Percentiles rank a stretch among this genome's conserved stretches.
Evolutionary conservation across 2,888 invertebrate species (phyloP).

Genomic region (Catocala fraxini): DNA sequence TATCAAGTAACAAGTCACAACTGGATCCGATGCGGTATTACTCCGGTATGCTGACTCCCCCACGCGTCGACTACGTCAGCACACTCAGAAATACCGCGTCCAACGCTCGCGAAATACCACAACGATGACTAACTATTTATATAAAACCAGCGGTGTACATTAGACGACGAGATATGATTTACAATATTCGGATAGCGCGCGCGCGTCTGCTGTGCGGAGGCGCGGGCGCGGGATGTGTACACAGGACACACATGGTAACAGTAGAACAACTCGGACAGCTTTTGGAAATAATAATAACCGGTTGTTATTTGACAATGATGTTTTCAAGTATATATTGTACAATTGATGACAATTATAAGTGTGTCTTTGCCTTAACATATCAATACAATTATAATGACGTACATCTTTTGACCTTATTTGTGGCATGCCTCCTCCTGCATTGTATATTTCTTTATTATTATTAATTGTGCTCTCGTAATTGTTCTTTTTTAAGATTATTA

Average conservation of each 20-base stretch:
- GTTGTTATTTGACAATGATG: not conserved
- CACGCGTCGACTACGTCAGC: conserved; percentile 48
- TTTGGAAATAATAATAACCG: not conserved
- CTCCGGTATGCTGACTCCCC: conserved; percentile 40
- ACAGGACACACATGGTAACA: conserved; percentile 48
- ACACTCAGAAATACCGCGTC: conserved; percentile 49
- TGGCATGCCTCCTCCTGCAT: too few relatives aligned
- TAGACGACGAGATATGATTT: conserved; percentile 31
- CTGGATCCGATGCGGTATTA: conserved; percentile 44
- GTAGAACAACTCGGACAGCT: conserved; percentile 27
- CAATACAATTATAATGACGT: too few relatives aligned
- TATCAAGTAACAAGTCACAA: conserved; percentile 58
- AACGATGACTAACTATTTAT: conserved; percentile 47
- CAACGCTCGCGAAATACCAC: conserved; percentile 54
- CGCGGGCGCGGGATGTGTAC: conserved; percentile 37
- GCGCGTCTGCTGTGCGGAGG: conserved; percentile 25
- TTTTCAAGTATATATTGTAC: too few relatives aligned
- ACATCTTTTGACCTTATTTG: too few relatives aligned
- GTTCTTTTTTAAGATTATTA: too few relatives aligned
- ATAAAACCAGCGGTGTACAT: conserved; percentile 62
- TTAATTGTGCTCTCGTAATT: too few relatives aligned
- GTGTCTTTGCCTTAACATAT: too few relatives aligned
- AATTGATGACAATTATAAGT: too few relatives aligned
- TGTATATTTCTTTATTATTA: too few relatives aligned
- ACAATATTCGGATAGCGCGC: conserved; percentile 45